These are phyloP conservation scores for Grapholita molesta DNA, from an alignment of 1,140 invertebrate genomes.

Conservation along the genomic window DNA sequence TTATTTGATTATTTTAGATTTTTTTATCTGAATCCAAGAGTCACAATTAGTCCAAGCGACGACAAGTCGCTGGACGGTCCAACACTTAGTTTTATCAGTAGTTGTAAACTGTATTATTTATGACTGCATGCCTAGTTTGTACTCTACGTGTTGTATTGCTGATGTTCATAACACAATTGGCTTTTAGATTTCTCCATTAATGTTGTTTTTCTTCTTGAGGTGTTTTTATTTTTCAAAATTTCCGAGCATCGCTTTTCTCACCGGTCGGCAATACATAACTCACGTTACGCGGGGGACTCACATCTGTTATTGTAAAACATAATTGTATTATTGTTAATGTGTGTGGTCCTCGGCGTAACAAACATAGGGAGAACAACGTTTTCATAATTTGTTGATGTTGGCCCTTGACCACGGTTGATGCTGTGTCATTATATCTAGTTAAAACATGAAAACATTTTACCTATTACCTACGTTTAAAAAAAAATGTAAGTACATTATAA, in stretches of 20 bases:
- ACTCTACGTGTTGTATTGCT: slow-evolving; percentile 54
- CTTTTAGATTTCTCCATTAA: slow-evolving; percentile 31
- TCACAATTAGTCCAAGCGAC: background rate
- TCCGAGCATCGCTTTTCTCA: slow-evolving; percentile 43
- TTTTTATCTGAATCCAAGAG: slow-evolving; percentile 13
- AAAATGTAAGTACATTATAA: too few species aligned
- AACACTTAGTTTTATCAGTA: slow-evolving; percentile 7
- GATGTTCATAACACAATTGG: slow-evolving; percentile 53
- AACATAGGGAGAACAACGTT: background rate
- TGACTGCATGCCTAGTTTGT: slow-evolving; percentile 27
- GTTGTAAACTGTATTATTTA: slow-evolving; percentile 9
- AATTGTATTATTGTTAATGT: background rate
- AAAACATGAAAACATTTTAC: too few species aligned
- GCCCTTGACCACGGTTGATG: background rate
- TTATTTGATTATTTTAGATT: background rate
- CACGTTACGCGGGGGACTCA: slow-evolving; percentile 13
- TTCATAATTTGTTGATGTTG: background rate
- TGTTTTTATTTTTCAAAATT: slow-evolving; percentile 41
- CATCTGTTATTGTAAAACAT: background rate
- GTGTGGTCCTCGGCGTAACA: background rate
- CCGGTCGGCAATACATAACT: slow-evolving; percentile 39
- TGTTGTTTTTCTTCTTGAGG: slow-evolving; percentile 25
- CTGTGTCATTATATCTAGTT: background rate
- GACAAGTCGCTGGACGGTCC: background rate
- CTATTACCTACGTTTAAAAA: background rate